A percentile compares a stretch with the other conserved stretches of the same genome.
These are phyloP conservation scores for Tetragonula clypearis DNA, from an alignment of 1,140 invertebrate species.

Conservation along the genomic window DNA sequence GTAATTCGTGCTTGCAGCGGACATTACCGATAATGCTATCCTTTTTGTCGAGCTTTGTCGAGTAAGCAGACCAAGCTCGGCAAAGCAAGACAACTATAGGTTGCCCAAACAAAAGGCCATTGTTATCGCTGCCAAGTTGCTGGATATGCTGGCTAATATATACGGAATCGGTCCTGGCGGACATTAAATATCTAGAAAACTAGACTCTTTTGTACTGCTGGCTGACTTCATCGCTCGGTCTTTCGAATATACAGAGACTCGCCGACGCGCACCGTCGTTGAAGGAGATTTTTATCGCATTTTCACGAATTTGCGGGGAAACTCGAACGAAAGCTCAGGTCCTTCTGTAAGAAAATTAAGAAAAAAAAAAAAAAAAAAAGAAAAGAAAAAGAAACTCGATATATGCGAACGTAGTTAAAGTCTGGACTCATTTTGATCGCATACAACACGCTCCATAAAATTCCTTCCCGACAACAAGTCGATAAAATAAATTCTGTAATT, in stretches of 20 bases:
- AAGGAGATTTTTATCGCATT: background rate
- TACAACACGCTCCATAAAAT: no score
- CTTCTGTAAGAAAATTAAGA: no score
- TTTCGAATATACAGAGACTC: background rate
- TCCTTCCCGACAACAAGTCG: no score
- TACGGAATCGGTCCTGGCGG: constrained; percentile 31
- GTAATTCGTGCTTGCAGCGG: constrained; percentile 45
- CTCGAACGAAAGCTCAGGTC: no score
- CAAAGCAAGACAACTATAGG: constrained; percentile 37
- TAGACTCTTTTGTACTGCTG: background rate
- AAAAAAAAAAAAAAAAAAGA: background rate
- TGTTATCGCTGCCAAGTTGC: constrained; percentile 45
- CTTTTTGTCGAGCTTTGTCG: constrained; percentile 44
- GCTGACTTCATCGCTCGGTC: background rate
- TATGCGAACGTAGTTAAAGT: background rate
- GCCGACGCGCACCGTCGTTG: background rate
- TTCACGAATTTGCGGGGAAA: background rate
- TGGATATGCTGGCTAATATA: constrained; percentile 46
- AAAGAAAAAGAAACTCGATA: background rate
- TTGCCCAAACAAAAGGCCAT: constrained; percentile 42
- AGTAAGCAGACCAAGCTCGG: constrained; percentile 1
- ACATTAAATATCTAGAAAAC: constrained; percentile 27
- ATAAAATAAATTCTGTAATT: no score
- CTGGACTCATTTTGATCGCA: background rate
- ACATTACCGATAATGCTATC: constrained; percentile 52